Percentiles rank a stretch among this genome's conserved stretches.
These are phyloP conservation scores for Ellobium chinense DNA, from an alignment of 2,888 invertebrate genomes.

Conservation along the genomic window DNA sequence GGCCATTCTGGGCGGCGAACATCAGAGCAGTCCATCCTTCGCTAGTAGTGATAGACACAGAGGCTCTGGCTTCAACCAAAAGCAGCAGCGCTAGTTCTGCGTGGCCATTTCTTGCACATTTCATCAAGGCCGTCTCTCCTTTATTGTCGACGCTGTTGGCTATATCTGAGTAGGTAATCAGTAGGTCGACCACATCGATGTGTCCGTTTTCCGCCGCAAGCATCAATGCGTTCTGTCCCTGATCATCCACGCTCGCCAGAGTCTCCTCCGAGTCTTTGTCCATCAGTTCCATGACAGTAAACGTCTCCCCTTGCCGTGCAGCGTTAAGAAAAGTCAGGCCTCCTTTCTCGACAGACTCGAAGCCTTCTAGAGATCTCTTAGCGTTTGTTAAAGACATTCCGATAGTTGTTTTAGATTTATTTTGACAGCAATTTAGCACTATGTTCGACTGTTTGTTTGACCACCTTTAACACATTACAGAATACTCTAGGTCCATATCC, in stretches of 20 bases:
- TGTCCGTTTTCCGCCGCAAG: constrained; percentile 1
- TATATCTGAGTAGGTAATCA: not conserved
- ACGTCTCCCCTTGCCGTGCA: no score
- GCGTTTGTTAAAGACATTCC: no score
- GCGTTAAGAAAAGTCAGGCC: no score
- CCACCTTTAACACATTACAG: no score
- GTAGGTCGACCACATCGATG: not conserved
- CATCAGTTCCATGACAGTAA: no score
- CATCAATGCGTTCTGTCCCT: not conserved
- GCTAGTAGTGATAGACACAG: not conserved
- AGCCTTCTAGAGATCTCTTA: no score
- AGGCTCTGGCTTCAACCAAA: not conserved
- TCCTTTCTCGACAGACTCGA: no score
- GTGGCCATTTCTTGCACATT: not conserved
- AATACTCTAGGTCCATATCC: no score
- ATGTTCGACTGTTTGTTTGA: no score
- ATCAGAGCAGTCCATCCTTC: constrained; percentile 15
- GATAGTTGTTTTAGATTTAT: not conserved
- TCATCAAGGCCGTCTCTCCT: not conserved
- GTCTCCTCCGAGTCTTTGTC: not conserved
- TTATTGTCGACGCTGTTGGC: not conserved
- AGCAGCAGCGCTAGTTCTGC: not conserved
- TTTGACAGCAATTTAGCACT: no score
- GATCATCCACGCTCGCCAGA: not conserved
- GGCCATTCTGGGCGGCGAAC: constrained; percentile 13